Evolutionary conservation across 1,140 invertebrate species (phyloP).

Genomic region (Papilio xuthus): DNA sequence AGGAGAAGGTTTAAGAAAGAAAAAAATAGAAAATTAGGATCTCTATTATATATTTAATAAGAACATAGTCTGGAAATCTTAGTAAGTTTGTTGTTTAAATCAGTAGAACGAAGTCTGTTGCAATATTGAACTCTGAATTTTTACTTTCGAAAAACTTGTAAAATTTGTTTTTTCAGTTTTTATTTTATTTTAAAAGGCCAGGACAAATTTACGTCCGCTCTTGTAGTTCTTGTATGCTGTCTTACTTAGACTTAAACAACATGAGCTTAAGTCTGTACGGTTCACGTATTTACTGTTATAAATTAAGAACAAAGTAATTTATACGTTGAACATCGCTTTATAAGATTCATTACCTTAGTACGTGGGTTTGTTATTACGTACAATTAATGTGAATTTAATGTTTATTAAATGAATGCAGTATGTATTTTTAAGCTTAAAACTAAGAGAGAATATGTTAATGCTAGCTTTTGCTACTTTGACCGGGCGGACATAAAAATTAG

Average conservation of each 20-base stretch:
- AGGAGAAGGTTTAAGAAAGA: too few species aligned
- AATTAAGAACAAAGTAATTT: slow-evolving; percentile 8
- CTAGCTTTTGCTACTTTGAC: too few species aligned
- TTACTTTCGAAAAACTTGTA: too few species aligned
- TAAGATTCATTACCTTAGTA: neutral
- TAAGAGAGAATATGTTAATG: neutral
- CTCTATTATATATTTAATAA: too few species aligned
- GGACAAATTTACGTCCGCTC: neutral
- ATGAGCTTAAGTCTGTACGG: neutral
- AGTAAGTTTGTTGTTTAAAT: too few species aligned
- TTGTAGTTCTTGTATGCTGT: neutral
- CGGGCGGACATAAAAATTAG: too few species aligned
- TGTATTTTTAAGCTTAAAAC: neutral
- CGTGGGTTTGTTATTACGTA: neutral
- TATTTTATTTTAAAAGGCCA: neutral
- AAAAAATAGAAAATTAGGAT: too few species aligned
- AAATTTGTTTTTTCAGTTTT: too few species aligned
- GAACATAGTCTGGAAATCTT: too few species aligned
- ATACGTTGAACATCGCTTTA: neutral
- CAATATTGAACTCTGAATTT: too few species aligned
- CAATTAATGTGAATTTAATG: neutral
- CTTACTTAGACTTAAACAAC: neutral
- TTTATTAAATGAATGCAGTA: neutral
- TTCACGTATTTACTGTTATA: slow-evolving; percentile 5
- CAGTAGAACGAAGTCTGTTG: too few species aligned